Conservation (phyloP, 2,113 vertebrate species). For the Sylvietta virens region DNA sequence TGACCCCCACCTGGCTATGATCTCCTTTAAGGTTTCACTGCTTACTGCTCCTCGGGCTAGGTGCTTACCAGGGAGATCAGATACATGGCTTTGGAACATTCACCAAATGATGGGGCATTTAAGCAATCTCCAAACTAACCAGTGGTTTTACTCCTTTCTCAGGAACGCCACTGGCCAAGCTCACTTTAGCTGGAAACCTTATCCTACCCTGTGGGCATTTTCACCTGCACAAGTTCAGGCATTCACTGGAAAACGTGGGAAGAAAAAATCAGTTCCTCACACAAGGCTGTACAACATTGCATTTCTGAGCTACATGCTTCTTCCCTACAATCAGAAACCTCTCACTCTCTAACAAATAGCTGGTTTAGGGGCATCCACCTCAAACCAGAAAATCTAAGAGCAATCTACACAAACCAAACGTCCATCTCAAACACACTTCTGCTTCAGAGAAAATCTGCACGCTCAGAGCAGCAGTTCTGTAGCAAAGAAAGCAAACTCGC, state of each 20-base stretch:
- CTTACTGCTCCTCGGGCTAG: background rate
- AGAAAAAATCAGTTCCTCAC: background rate
- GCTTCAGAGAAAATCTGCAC: background rate
- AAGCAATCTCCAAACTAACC: background rate
- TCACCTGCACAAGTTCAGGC: background rate
- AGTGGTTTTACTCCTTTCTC: background rate
- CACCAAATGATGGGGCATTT: background rate
- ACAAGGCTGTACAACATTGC: rapidly evolving
- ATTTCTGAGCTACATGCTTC: rapidly evolving
- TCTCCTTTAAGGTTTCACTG: background rate
- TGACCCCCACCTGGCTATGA: background rate
- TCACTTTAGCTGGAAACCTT: background rate
- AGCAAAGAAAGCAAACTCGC: background rate
- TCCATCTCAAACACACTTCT: background rate
- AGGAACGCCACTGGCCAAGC: background rate
- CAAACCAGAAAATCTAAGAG: background rate
- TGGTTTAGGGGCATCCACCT: background rate
- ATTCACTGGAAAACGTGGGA: rapidly evolving
- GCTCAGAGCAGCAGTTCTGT: background rate
- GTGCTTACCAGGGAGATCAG: background rate
- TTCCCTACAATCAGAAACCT: background rate
- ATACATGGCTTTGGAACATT: too few relatives aligned
- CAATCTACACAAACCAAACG: background rate
- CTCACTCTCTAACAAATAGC: background rate
- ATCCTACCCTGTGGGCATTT: background rate